Percentiles rank a stretch among this genome's conserved stretches.
These are phyloP conservation scores for Morpho achilles DNA, from an alignment of 2,888 invertebrate species.

Conservation along the genomic window DNA sequence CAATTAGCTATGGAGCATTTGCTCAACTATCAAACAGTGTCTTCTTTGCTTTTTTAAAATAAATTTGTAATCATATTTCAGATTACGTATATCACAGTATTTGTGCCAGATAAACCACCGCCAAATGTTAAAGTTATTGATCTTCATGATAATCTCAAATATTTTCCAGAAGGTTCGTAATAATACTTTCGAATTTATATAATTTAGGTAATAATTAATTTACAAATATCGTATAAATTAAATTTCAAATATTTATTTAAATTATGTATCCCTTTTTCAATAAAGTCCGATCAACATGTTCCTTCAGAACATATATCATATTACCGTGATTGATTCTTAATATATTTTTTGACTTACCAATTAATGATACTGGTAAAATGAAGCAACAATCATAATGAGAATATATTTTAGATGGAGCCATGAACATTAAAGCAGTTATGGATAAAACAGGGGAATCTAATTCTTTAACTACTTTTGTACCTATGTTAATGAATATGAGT, in stretches of 20 bases:
- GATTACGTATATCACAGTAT: constrained; percentile 11
- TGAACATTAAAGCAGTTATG: constrained; percentile 12
- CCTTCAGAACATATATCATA: too few species aligned
- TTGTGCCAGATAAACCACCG: constrained; percentile 3
- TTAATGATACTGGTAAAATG: background rate
- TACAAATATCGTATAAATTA: too few species aligned
- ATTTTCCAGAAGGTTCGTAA: constrained; percentile 5
- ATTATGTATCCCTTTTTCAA: too few species aligned
- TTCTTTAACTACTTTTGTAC: background rate
- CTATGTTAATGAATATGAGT: constrained; percentile 1
- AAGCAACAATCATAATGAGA: background rate
- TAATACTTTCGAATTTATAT: background rate
- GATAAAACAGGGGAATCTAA: constrained; percentile 3
- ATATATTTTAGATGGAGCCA: constrained; percentile 4
- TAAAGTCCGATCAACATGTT: too few species aligned
- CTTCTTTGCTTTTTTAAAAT: background rate
- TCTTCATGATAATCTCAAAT: background rate
- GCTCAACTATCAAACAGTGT: too few species aligned
- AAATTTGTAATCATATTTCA: background rate
- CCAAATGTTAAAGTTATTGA: constrained; percentile 12
- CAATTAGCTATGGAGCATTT: too few species aligned
- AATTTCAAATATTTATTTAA: too few species aligned
- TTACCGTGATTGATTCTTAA: too few species aligned
- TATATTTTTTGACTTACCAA: background rate
- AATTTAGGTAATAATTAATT: too few species aligned